Percentiles rank a stretch among this genome's conserved stretches.
Evolutionary conservation across 2,797 vertebrate species (phyloP).

Genomic region (Acanthopagrus latus): DNA sequence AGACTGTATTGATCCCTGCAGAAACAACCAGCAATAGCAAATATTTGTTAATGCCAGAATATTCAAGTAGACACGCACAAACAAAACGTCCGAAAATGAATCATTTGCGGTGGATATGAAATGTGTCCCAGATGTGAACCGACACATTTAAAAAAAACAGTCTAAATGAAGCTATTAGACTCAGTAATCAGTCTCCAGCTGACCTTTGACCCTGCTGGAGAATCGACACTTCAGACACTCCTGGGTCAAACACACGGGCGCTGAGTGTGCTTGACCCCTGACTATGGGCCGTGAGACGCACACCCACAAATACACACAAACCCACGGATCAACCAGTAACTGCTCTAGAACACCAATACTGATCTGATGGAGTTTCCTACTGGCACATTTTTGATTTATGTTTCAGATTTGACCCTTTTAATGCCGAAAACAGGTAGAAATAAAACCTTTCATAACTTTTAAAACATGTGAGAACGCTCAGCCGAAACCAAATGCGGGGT

Average conservation of each 20-base stretch:
- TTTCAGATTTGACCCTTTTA: neutral
- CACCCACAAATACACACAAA: neutral
- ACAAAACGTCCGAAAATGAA: neutral
- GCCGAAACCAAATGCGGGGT: neutral
- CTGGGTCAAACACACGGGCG: conserved; percentile 51
- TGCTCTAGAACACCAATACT: neutral
- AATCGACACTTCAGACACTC: conserved; percentile 65
- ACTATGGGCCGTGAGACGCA: conserved; percentile 15
- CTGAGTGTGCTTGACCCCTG: conserved; percentile 66
- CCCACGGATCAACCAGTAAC: neutral
- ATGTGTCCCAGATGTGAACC: neutral
- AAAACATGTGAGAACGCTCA: neutral
- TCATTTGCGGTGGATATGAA: neutral
- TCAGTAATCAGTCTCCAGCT: conserved; percentile 50
- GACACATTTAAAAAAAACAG: conserved; percentile 16
- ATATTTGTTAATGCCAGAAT: neutral
- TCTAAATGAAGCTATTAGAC: conserved; percentile 25
- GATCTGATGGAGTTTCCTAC: neutral
- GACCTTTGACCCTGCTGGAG: conserved; percentile 63
- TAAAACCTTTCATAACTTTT: neutral
- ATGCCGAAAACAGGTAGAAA: neutral
- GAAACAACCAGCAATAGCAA: conserved; percentile 19
- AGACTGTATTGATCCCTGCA: conserved; percentile 19
- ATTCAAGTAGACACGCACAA: neutral
- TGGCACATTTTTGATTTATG: neutral